A percentile compares a stretch with the other conserved stretches of the same genome.
These are phyloP conservation scores for Aphelocoma coerulescens DNA, from an alignment of 2,113 vertebrate genomes.

Conservation along the genomic window DNA sequence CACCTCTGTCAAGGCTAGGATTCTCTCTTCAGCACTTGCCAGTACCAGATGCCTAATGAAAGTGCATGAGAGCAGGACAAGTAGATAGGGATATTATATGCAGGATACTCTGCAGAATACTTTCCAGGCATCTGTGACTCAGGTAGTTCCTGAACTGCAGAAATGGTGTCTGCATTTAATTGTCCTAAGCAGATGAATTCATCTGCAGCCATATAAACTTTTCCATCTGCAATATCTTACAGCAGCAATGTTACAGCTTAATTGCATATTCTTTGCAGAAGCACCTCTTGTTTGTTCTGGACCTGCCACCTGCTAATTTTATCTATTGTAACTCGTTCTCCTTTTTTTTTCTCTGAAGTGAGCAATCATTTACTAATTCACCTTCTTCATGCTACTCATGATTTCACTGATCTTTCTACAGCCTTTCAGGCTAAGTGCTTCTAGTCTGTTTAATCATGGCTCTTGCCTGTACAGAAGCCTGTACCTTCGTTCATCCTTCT, in stretches of 20 bases:
- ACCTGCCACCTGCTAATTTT: not conserved
- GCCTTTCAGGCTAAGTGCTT: not conserved
- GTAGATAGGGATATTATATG: not conserved
- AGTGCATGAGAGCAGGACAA: constrained; percentile 14
- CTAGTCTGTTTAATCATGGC: not conserved
- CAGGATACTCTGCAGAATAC: not conserved
- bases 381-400: not conserved
- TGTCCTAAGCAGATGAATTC: constrained; percentile 18
- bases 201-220: not conserved
- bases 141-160: constrained; percentile 41
- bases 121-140: constrained; percentile 43
- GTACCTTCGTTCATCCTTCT: not conserved
- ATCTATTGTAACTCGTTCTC: not conserved
- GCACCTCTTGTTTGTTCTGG: constrained; percentile 6
- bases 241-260: not conserved
- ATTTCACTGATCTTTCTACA: not conserved
- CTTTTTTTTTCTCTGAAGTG: not conserved
- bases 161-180: constrained; percentile 29
- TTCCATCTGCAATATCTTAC: not conserved
- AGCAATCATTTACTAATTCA: constrained; percentile 17
- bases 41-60: constrained; percentile 58
- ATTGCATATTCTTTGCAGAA: not conserved
- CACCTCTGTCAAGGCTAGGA: constrained; percentile 55
- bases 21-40: constrained; percentile 50
- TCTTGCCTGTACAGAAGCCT: not conserved